Conservation (phyloP, 2,113 vertebrate species). For the Scomber japonicus region DNA sequence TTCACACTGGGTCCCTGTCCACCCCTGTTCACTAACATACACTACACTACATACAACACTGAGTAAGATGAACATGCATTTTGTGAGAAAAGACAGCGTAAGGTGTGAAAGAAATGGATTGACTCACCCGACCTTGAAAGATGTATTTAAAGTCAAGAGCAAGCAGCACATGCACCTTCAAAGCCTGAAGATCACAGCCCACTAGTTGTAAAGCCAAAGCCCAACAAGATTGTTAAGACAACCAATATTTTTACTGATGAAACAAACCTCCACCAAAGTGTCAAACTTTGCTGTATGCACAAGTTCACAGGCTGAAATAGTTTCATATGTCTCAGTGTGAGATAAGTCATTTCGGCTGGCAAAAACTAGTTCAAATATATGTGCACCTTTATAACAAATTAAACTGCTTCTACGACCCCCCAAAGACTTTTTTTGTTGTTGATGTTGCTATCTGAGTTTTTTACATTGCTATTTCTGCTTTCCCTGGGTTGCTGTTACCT, state of each 20-base stretch:
- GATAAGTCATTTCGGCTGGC: constrained; percentile 9
- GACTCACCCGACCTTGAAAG: not conserved
- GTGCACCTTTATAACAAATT: constrained; percentile 15
- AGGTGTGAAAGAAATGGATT: constrained; percentile 9
- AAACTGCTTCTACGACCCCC: constrained; percentile 14
- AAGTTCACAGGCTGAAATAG: not conserved
- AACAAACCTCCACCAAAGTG: constrained; percentile 1
- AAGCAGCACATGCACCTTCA: not conserved
- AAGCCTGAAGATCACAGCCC: not conserved
- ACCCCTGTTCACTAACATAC: constrained; percentile 14
- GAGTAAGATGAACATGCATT: not conserved
- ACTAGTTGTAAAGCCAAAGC: constrained; percentile 27
- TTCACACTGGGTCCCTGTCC: constrained; percentile 2
- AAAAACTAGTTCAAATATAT: constrained; percentile 25
- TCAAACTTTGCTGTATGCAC: constrained; percentile 4
- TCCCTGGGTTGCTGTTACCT: constrained; percentile 3
- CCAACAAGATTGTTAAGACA: not conserved
- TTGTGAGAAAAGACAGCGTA: constrained; percentile 4
- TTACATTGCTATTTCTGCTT: constrained; percentile 40
- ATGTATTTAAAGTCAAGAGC: not conserved
- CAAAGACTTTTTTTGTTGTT: constrained; percentile 4
- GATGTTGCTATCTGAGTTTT: constrained; percentile 10
- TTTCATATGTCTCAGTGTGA: not conserved
- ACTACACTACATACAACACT: constrained; percentile 18
- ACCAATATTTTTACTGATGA: not conserved